Evolutionary conservation across 1,140 invertebrate species (phyloP).

Genomic region (Lepidurus packardi): DNA sequence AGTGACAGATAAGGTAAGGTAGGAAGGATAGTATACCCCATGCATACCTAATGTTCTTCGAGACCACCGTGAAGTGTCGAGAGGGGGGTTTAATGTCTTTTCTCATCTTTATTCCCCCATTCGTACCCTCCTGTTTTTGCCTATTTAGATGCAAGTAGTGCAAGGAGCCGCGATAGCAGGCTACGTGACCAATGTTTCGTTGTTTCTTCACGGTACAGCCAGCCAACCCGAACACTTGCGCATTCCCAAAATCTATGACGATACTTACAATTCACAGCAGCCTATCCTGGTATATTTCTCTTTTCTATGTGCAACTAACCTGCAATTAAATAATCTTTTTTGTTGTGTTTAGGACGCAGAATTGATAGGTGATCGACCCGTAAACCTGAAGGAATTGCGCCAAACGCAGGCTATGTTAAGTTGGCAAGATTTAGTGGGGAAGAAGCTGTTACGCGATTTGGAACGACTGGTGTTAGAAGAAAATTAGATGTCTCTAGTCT

Average conservation of each 20-base stretch:
- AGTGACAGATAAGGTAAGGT: slow-evolving; percentile 55
- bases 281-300: slow-evolving; percentile 20
- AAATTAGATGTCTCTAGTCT: not conserved
- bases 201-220: slow-evolving; percentile 64
- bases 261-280: slow-evolving; percentile 46
- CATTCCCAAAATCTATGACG: slow-evolving; percentile 51
- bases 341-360: not conserved
- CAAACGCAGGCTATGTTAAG: slow-evolving; percentile 3
- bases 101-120: not conserved
- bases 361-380: not conserved
- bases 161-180: slow-evolving; percentile 23
- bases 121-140: slow-evolving; percentile 25
- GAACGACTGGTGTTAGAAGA: too few species aligned
- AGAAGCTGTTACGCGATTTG: slow-evolving; percentile 26
- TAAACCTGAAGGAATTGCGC: slow-evolving; percentile 22
- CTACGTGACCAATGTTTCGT: slow-evolving; percentile 48
- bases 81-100: not conserved
- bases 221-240: slow-evolving; percentile 56
- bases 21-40: not conserved
- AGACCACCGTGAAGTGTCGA: not conserved
- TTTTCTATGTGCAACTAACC: not conserved
- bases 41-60: slow-evolving; percentile 2
- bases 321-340: not conserved
- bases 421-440: slow-evolving; percentile 31
- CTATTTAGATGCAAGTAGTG: slow-evolving; percentile 31